phyloP scores from a whole-genome alignment of 2,797 vertebrate species.

The Chloroceryle inda region DNA sequence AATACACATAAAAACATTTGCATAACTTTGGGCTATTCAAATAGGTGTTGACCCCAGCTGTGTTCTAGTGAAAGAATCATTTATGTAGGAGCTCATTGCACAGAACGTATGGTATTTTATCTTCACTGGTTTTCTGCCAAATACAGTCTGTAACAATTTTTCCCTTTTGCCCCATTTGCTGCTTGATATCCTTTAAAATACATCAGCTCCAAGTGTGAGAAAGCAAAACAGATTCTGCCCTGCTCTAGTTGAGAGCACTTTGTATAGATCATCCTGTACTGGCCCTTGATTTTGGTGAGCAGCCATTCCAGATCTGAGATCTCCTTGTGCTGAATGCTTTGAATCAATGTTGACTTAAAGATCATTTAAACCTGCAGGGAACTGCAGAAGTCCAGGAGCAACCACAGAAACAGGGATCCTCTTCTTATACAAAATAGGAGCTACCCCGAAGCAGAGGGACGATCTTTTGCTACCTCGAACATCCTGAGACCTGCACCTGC shows the following conservation, averaged over 20 bases:
- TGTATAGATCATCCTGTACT: background rate
- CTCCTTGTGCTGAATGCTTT: background rate
- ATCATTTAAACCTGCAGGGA: background rate
- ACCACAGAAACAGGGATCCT: background rate
- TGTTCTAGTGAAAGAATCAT: conserved; percentile 59
- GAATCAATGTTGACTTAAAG: background rate
- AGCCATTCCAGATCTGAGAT: background rate
- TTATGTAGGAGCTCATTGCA: conserved; percentile 58
- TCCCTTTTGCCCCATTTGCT: conserved; percentile 61
- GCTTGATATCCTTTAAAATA: conserved; percentile 63
- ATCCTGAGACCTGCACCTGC: background rate
- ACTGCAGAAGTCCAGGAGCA: background rate
- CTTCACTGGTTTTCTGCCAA: conserved; percentile 65
- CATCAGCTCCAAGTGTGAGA: conserved; percentile 54
- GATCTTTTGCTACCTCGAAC: background rate
- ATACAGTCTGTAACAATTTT: conserved; percentile 61
- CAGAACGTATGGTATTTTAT: conserved; percentile 73
- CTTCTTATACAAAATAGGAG: background rate
- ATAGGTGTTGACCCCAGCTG: conserved; percentile 55
- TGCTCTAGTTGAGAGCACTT: background rate
- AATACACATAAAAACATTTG: conserved; percentile 54
- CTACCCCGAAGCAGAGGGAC: background rate
- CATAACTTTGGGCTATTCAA: conserved; percentile 43
- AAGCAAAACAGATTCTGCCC: conserved; percentile 42
- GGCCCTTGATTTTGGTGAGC: background rate